phyloP scores from a whole-genome alignment of 2,888 invertebrate genomes.

The Girardia tigrina region DNA sequence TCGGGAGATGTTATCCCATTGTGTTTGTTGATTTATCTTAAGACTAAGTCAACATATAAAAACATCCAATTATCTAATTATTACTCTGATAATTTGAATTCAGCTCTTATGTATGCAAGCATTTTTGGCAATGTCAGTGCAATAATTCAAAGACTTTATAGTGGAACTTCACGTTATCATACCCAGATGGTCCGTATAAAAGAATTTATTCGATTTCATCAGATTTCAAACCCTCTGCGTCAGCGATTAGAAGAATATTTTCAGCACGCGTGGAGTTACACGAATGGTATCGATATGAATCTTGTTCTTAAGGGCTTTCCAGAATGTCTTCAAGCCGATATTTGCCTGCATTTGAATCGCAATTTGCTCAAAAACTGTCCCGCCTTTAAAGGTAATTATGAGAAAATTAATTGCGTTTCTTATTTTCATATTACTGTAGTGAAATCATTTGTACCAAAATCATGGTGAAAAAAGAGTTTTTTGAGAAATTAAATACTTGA shows the following conservation, averaged over 20 bases:
- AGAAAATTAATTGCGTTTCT: background rate
- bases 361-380: slow-evolving; percentile 81
- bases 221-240: slow-evolving; percentile 87
- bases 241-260: slow-evolving; percentile 94
- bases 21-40: background rate
- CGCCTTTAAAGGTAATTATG: slow-evolving; percentile 67
- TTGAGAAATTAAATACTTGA: background rate
- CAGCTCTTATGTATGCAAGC: slow-evolving; percentile 68
- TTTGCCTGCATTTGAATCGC: slow-evolving; percentile 87
- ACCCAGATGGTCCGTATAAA: slow-evolving; percentile 90
- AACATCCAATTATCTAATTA: background rate
- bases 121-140: slow-evolving; percentile 99
- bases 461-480: background rate
- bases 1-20: background rate
- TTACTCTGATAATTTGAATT: background rate
- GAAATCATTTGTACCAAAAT: background rate
- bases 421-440: background rate
- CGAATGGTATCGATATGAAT: slow-evolving; percentile 96
- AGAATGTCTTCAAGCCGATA: slow-evolving; percentile 93
- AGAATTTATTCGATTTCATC: slow-evolving; percentile 94
- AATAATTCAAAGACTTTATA: slow-evolving; percentile 90
- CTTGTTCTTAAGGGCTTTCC: slow-evolving; percentile 86
- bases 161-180: slow-evolving; percentile 91
- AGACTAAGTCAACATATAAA: background rate
- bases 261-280: slow-evolving; percentile 97